These are phyloP conservation scores for Philotrypesis tridentata DNA, from an alignment of 1,140 invertebrate species.

Conservation along the genomic window DNA sequence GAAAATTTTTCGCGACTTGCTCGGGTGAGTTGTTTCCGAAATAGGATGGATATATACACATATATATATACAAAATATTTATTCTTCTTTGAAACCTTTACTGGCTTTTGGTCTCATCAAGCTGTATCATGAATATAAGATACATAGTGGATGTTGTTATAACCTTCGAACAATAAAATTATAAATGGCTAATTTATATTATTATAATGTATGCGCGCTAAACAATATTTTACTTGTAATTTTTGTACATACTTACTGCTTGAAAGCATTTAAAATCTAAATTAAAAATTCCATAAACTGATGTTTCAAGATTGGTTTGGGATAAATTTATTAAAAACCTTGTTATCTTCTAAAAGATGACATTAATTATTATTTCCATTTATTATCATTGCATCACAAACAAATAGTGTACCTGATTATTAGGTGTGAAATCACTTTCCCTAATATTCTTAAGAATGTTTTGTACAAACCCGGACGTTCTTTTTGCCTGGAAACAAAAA, in stretches of 20 bases:
- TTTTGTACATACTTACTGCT: neutral
- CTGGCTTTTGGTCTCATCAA: neutral
- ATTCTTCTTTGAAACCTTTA: neutral
- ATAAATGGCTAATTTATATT: neutral
- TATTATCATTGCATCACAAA: neutral
- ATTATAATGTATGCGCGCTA: neutral
- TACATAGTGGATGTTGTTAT: neutral
- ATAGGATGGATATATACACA: too few species aligned
- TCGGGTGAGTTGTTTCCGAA: too few species aligned
- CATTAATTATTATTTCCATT: neutral
- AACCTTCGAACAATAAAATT: constrained; percentile 3
- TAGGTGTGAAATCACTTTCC: neutral
- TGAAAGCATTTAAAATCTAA: constrained; percentile 18
- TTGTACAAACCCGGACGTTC: neutral
- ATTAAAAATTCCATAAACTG: constrained; percentile 1
- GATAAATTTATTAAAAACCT: neutral
- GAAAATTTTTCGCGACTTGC: too few species aligned
- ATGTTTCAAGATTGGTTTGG: neutral
- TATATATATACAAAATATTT: neutral
- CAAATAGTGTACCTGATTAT: neutral
- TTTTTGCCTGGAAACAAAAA: neutral
- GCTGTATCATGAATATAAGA: constrained; percentile 6
- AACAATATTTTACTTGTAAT: neutral
- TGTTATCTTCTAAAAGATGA: neutral
- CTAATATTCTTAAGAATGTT: neutral